Evolutionary conservation across 2,888 invertebrate genomes (phyloP).

Genomic region (Agrotis exclamationis): DNA sequence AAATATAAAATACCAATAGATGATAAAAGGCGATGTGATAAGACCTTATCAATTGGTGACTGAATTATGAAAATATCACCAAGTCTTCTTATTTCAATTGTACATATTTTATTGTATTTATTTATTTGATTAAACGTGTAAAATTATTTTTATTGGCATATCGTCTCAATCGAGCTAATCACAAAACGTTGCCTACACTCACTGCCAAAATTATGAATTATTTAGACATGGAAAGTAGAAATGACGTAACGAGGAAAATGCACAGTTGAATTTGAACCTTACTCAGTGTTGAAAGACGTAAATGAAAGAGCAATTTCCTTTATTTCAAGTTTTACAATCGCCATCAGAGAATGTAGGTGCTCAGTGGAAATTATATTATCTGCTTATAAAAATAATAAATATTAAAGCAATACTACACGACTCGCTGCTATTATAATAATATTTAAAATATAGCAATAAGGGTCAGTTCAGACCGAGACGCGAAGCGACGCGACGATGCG

Average conservation of each 20-base stretch:
- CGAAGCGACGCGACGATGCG: no score
- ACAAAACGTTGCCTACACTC: conserved; percentile 6
- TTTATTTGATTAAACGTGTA: conserved; percentile 36
- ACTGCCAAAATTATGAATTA: conserved; percentile 38
- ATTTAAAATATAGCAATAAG: background rate
- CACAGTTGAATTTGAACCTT: background rate
- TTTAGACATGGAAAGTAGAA: background rate
- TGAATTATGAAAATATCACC: conserved; percentile 19
- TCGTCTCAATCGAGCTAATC: conserved; percentile 29
- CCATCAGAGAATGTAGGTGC: conserved; percentile 29
- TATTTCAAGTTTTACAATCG: background rate
- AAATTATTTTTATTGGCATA: conserved; percentile 19
- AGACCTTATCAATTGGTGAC: background rate
- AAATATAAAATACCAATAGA: background rate
- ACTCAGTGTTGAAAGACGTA: background rate
- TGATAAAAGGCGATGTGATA: background rate
- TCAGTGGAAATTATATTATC: conserved; percentile 35
- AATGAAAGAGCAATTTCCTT: background rate
- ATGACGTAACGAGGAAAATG: background rate
- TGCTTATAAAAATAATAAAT: conserved; percentile 22
- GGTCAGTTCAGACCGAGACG: no score
- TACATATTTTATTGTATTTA: conserved; percentile 57
- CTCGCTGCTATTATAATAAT: conserved; percentile 17
- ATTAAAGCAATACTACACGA: conserved; percentile 19
- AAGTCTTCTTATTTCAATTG: conserved; percentile 47